These are phyloP conservation scores for Cynopterus sphinx DNA, from an alignment of 2,797 vertebrate genomes.

Conservation along the genomic window DNA sequence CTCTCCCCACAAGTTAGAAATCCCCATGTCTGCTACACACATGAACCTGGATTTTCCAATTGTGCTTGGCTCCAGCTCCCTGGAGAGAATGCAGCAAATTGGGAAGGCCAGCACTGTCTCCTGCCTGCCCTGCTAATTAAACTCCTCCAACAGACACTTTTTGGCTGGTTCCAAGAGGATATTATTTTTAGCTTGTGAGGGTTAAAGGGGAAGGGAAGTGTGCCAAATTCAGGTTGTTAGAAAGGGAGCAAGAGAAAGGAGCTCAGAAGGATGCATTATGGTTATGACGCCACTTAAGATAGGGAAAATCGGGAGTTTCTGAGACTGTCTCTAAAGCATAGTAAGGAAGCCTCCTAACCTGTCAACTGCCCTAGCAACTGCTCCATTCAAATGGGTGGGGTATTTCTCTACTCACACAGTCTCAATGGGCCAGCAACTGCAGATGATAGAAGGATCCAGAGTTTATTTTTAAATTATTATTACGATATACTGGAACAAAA, in stretches of 20 bases:
- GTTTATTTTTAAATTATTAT: not conserved
- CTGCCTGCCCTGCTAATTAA: conserved; percentile 83
- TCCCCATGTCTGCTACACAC: not conserved
- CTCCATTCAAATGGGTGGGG: conserved; percentile 76
- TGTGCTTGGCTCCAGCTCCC: conserved; percentile 64
- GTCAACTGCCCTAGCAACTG: conserved; percentile 65
- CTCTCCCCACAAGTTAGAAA: conserved; percentile 15
- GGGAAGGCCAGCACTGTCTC: conserved; percentile 77
- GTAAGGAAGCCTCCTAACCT: conserved; percentile 77
- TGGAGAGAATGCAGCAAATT: conserved; percentile 76
- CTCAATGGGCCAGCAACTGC: conserved; percentile 60
- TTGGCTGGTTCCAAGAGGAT: conserved; percentile 78
- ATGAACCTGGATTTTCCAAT: conserved; percentile 58
- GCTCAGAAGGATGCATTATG: conserved; percentile 70
- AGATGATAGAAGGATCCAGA: conserved; percentile 72
- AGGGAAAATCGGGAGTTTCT: conserved; percentile 55
- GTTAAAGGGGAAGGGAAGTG: conserved; percentile 84
- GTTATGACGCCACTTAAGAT: conserved; percentile 79
- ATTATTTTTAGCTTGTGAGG: conserved; percentile 86
- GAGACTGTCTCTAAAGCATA: conserved; percentile 7
- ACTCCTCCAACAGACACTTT: conserved; percentile 80
- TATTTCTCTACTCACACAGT: conserved; percentile 68
- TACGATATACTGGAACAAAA: conserved; percentile 11
- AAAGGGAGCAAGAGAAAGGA: conserved; percentile 75
- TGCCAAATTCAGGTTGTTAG: conserved; percentile 84